Base-by-base conservation (phyloP, 2,113 vertebrate genomes). In the Gallinago jamesoni region DNA sequence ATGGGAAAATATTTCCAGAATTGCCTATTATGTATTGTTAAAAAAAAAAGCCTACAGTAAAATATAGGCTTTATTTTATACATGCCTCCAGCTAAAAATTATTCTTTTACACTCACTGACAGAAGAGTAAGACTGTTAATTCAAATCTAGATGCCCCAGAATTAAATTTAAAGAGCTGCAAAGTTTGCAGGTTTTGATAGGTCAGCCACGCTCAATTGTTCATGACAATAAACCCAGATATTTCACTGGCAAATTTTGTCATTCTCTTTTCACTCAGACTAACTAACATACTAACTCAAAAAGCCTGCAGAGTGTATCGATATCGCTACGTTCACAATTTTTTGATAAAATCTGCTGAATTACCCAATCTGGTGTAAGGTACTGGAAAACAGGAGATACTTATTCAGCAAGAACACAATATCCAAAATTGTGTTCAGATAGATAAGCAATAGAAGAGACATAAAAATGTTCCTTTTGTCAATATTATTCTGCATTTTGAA, bases 1-100 rank as follows among this genome's bases (percentile, higher is more conserved):
- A 98, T 98, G 97, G 97, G 96, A 98, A 98, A 98, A 98, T 98
- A 98, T 98, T 98, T 98, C 97, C 97, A 98, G 98, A 98, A 98
- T 98, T 98, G 97, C 97, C 97, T 96, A 98, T 98, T 98, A 98
- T 97, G 90, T 96, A 97, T 97, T 97, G 97, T 98, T 97, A 93
- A 48, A 48, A 95, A 93, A 98, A 98, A 98, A 97, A 96, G 89
- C 22, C 92, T 93, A 74, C 92, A 96, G 96, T 97, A 96, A 98
- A 98, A 98, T 98, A 97, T 94, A 96, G 96, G 87, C 97, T 97
- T 97, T 97, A 96, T 97, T 98, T 98, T 97, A 97, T 96, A 97
- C 82, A 94, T 88, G 96, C 98, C 97, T 98, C 96, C 80, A 97
- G 96, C 96, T 97, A 97, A 96, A 98, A 97, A 90, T 97, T 96